Evolutionary conservation across 2,888 invertebrate genomes (phyloP), one percentile per base, ranked within the genome.

Genomic region (Epirrita christyi): DNA sequence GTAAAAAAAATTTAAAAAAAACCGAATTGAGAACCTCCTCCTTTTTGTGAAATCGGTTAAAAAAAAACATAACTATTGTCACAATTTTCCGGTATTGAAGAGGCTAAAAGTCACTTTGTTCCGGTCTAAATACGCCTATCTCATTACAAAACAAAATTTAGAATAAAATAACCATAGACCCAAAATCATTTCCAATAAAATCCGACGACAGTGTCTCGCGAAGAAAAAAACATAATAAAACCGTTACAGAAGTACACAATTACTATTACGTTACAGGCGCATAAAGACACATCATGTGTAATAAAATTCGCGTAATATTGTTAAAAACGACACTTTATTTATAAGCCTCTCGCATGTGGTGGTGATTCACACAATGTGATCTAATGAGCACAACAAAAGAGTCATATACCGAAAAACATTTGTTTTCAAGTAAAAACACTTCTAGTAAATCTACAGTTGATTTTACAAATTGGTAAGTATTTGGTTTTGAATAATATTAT

Each of bases 241-340:
- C 29, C 11, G 49, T 49, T 11, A 41, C 40, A 41, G 13, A 49
- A 41, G 15, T 40, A 37, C 11, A 11, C 37, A 49, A 49, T 41
- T 32, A 49, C 49, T 49, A 41, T 49, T 41, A 49, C 21, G 11
- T 9, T 49, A 11, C 27, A 32, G 34, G 15, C 32, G 27, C 11
- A 36, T 50, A 34, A n/a, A 8, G 15, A 41, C 11, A 42, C 34
- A n/a, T n/a, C n/a, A 42, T 13, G 13, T 1, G 36, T 27, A 36
- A 50, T 50, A 34, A 50, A 42, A 50, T 36, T 34, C 34, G 34
- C 21, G 41, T 21, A 2, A 10, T 27, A 36, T 10, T 36, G 13
- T 42, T 21, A 7, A 14, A 49, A 41, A 32, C 21, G 21, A 34
- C 42, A 34, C 14, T 40, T 40, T 40, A 47, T 47, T 47, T 47